Evolutionary conservation across 2,888 invertebrate genomes (phyloP).

Genomic region (Ichneumoninae sp.): DNA sequence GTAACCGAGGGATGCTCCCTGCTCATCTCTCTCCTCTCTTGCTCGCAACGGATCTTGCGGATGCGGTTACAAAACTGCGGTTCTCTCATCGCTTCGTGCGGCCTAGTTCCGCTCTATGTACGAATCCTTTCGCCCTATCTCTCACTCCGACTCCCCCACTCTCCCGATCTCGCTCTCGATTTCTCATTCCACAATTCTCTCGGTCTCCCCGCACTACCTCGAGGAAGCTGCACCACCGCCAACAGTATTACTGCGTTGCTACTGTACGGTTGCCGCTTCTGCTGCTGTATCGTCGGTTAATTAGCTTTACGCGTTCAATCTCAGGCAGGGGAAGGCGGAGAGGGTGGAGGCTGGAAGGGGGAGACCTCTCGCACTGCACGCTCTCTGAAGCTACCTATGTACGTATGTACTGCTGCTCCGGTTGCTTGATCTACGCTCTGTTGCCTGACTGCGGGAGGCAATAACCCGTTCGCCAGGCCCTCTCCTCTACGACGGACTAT

Average conservation of each 20-base stretch:
- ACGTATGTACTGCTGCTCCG: conserved; percentile 20
- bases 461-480: conserved; percentile 62
- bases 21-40: neutral
- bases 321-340: conserved; percentile 61
- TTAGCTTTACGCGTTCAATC: conserved; percentile 78
- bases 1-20: conserved; percentile 28
- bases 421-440: conserved; percentile 45
- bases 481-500: conserved; percentile 38
- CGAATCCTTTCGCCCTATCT: conserved; percentile 2
- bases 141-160: conserved; percentile 21
- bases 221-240: conserved; percentile 37
- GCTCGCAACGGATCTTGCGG: conserved; percentile 53
- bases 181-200: conserved; percentile 8
- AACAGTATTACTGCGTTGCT: conserved; percentile 62
- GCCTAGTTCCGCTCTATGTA: conserved; percentile 33
- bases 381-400: conserved; percentile 54
- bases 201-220: conserved; percentile 44
- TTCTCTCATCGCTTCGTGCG: conserved; percentile 67
- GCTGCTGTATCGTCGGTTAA: conserved; percentile 75
- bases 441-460: conserved; percentile 58
- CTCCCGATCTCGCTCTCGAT: conserved; percentile 20
- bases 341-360: neutral
- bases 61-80: conserved; percentile 72
- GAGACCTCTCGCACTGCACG: conserved; percentile 65
- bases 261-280: conserved; percentile 61